phyloP scores from a whole-genome alignment of 2,797 vertebrate genomes.

The Urocyon cinereoargenteus region DNA sequence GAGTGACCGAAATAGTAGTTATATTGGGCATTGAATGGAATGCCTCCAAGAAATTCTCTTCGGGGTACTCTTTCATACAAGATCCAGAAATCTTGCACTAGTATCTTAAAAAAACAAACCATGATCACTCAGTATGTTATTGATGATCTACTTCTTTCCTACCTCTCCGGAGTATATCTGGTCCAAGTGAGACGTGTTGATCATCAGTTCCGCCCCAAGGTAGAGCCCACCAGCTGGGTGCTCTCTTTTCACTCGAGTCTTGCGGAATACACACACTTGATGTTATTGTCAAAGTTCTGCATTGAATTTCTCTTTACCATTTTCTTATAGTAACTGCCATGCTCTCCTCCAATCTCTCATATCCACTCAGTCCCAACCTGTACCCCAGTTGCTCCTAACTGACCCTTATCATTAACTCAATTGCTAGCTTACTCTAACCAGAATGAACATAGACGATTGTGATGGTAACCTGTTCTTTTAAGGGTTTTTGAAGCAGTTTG shows the following conservation, averaged over 20 bases:
- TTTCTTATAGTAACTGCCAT: neutral
- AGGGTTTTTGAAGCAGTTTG: neutral
- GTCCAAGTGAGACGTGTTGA: neutral
- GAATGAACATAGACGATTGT: neutral
- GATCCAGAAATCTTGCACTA: neutral
- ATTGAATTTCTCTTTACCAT: conserved; percentile 40
- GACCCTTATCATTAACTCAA: conserved; percentile 41
- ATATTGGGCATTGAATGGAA: conserved; percentile 15
- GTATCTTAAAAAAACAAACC: neutral
- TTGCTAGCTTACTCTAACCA: conserved; percentile 8
- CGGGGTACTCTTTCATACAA: neutral
- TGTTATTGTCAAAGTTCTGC: neutral
- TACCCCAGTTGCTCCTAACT: neutral
- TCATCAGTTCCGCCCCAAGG: neutral
- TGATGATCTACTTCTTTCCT: neutral
- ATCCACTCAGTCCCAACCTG: neutral
- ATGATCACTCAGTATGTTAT: neutral
- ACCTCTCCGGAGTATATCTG: neutral
- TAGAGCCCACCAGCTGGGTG: neutral
- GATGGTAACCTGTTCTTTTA: neutral
- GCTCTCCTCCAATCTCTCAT: neutral
- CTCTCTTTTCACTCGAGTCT: neutral
- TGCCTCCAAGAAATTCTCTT: neutral
- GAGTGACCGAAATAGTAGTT: neutral
- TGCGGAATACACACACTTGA: conserved; percentile 32